Base-by-base conservation (phyloP, 1,140 invertebrate species). In the Plectus sambesii region DNA sequence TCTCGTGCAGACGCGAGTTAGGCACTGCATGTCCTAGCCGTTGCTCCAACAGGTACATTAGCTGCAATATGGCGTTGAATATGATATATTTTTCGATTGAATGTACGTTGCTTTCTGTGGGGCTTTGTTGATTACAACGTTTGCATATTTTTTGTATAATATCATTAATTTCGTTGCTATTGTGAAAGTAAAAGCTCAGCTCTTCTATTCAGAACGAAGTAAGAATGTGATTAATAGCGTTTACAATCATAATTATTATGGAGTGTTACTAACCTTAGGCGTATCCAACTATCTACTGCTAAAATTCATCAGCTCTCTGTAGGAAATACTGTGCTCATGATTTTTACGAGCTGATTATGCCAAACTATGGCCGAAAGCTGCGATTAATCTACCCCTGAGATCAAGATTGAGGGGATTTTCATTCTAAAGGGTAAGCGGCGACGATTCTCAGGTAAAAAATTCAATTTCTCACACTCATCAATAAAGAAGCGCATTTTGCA, bases 41-140 rank as follows among this genome's bases (percentile, higher is more conserved):
- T 35, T 53, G 24, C 17, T 54, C 65, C 19, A 68, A 23, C 2
- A 33, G 27, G 9, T 22, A 46, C 15, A 64, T 24, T 24, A 64
- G 15, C 63, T 64, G 25, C 9, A 60, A 48, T 48, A 17, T 66
- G 26, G 25, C 66, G 15, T 61, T 64, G 25, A 12, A 60, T 46
- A 1, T 33, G 22, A 56, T 38, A 51, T 36, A n/a, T n/a, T n/a
- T n/a, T n/a, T n/a, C n/a, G n/a, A n/a, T n/a, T n/a, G n/a, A n/a
- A 1, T 33, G 22, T 47, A 51, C 27, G 27, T 50, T 17, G 15
- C 12, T 53, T n/a, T 53, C 6, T 47, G 23, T 9, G 41, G 53
- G 44, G 0, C 8, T 30, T 3, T 3, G 47, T 48, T 5, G 19
- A 47, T 47, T 49, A n/a, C 15, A 46, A 5, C 15, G n/a, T 19